Evolutionary conservation across 2,888 invertebrate genomes (phyloP), one percentile per base, ranked within the genome.

Genomic region (Oeneis ivallda): DNA sequence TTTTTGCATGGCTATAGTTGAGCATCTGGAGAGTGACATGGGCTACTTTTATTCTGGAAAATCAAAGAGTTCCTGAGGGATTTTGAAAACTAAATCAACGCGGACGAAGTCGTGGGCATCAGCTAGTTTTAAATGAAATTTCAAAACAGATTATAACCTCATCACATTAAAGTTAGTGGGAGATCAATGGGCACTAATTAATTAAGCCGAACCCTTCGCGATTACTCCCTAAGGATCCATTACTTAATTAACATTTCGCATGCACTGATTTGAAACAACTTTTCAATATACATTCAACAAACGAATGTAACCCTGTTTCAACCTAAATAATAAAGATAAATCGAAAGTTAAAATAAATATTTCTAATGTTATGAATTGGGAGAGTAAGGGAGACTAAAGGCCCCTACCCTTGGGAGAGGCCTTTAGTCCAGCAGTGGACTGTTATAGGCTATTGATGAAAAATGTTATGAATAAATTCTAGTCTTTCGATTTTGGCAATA

Each of bases 111-210:
- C n/a, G n/a, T n/a, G n/a, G n/a, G n/a, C n/a, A n/a, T n/a, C n/a
- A n/a, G n/a, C n/a, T n/a, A n/a, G n/a, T 50, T 60, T 54, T 39
- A 50, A 50, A 50, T 39, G 5, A 65, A 66, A 50, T 26, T 67
- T 61, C 58, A 66, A 64, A 68, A 70, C 69, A 71, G 68, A 74
- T 83, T 80, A 61, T 79, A 85, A 83, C 80, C 75, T 79, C 76
- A 70, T 78, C 76, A 78, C 76, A 75, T 81, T 79, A 81, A 82
- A 82, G 78, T 84, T 85, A 85, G 84, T 76, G 77, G 77, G 81
- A 84, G 84, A 84, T 86, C 84, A 87, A 85, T 83, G 82, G 85
- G 83, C 83, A 88, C 89, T 92, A 90, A 90, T 92, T 91, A 89
- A 91, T 92, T 91, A 89, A 79, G 75, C 70, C 76, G 77, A 81